These are phyloP conservation scores for Cephalopholis sonnerati DNA, from an alignment of 2,113 vertebrate genomes.

Conservation along the genomic window DNA sequence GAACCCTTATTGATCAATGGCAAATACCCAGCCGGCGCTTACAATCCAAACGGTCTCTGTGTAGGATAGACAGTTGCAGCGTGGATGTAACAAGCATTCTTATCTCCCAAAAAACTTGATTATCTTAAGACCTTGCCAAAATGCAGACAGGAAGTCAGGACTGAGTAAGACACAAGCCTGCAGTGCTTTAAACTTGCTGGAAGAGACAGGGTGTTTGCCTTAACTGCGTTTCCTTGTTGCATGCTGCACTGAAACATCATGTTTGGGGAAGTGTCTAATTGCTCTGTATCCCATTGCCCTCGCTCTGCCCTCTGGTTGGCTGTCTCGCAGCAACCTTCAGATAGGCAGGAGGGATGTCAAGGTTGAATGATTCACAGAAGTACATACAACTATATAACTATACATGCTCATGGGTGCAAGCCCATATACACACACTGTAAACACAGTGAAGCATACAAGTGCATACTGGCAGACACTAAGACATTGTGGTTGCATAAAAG, in stretches of 20 bases:
- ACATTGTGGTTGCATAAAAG: neutral
- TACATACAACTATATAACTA: constrained; percentile 25
- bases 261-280: constrained; percentile 65
- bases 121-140: constrained; percentile 36
- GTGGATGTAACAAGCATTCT: constrained; percentile 36
- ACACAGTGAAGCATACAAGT: constrained; percentile 34
- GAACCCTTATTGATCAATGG: constrained; percentile 54
- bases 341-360: constrained; percentile 61
- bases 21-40: constrained; percentile 5
- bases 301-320: constrained; percentile 58
- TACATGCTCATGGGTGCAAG: neutral
- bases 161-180: neutral
- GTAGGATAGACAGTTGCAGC: constrained; percentile 8
- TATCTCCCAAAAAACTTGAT: constrained; percentile 39
- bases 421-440: constrained; percentile 14
- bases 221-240: constrained; percentile 53
- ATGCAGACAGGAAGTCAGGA: constrained; percentile 22
- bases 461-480: neutral
- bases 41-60: constrained; percentile 7
- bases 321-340: constrained; percentile 59
- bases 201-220: constrained; percentile 17
- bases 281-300: constrained; percentile 44
- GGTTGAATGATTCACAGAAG: constrained; percentile 65
- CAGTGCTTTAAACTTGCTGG: constrained; percentile 6
- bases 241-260: constrained; percentile 33